Evolutionary conservation across 1,140 invertebrate species (phyloP).

Genomic region (Heliconius congener): DNA sequence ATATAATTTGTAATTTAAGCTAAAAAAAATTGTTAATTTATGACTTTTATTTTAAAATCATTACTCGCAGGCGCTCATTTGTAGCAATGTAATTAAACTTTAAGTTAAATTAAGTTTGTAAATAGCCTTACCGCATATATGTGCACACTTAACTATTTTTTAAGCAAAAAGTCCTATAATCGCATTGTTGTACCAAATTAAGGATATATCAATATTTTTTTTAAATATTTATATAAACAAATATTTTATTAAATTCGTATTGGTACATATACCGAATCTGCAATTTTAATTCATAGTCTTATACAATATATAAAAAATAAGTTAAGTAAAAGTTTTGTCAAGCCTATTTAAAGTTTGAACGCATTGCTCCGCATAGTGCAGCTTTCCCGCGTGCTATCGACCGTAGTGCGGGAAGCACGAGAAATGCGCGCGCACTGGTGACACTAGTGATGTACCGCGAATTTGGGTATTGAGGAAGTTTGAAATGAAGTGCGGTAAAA

Average conservation of each 20-base stretch:
- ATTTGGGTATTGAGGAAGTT: background rate
- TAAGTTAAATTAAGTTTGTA: too few species aligned
- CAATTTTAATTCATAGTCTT: background rate
- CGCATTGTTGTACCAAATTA: too few species aligned
- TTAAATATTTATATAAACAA: too few species aligned
- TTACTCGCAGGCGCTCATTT: too few species aligned
- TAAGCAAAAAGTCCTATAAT: too few species aligned
- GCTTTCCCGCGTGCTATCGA: conserved; percentile 49
- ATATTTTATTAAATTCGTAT: too few species aligned
- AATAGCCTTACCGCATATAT: too few species aligned
- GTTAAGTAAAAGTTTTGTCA: background rate
- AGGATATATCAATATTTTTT: too few species aligned
- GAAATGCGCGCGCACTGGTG: conserved; percentile 47
- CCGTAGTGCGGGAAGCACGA: conserved; percentile 50
- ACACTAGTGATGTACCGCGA: conserved; percentile 34
- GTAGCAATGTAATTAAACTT: too few species aligned
- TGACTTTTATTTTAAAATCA: too few species aligned
- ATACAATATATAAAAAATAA: background rate
- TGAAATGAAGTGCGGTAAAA: background rate
- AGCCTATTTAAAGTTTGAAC: conserved; percentile 17
- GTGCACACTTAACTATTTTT: too few species aligned
- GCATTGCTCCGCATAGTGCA: conserved; percentile 36
- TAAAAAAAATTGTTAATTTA: too few species aligned
- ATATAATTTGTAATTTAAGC: background rate
- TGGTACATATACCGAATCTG: background rate